Base-by-base conservation (phyloP, 2,113 vertebrate species). In the Daphoenositta chrysoptera region DNA sequence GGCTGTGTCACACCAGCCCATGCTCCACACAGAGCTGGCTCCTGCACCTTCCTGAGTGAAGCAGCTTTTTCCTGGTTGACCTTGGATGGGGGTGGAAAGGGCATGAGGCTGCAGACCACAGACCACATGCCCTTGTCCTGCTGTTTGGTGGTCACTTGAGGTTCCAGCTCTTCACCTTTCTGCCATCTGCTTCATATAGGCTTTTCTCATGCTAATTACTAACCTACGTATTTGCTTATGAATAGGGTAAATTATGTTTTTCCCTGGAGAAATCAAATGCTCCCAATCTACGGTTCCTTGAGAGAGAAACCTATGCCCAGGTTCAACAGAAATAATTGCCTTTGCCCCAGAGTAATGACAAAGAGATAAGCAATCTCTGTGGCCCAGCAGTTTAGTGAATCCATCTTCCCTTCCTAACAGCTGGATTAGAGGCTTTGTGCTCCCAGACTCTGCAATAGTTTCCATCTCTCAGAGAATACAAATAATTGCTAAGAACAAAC, bases 401-500 rank as follows among this genome's bases (percentile, higher is more conserved):
- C 81, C 64, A 35, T 93, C 76, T 83, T 88, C 44, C 78, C 39
- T 78, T 94, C 72, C 57, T 83, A 83, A 89, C 1, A 4, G 76
- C 69, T 75, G 85, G 88, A 90, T 94, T 95, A 92, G 60, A 94
- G 76, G 72, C 69, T 92, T 82, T 93, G 68, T 90, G 26, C 64
- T 93, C 60, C 76, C 80, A 93, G 44, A 40, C 68, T 75, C 56
- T 89, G 72, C 58, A 89, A 81, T 75, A 90, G 88, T 75, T 95
- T 93, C 64, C 56, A 83, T 75, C 83, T 94, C 94, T 78, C 47
- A 86, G 92, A 97, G 92, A 96, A 88, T 83, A 96, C 84, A 94
- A 94, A 83, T 93, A 96, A 90, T 90, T 92, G 71, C 64, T 68
- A 70, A 71, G 79, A 87, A 75, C 47, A 90, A 81, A 60, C 42